These are phyloP conservation scores for Eustalomyia histrio DNA, from an alignment of 2,888 invertebrate genomes.

Conservation along the genomic window DNA sequence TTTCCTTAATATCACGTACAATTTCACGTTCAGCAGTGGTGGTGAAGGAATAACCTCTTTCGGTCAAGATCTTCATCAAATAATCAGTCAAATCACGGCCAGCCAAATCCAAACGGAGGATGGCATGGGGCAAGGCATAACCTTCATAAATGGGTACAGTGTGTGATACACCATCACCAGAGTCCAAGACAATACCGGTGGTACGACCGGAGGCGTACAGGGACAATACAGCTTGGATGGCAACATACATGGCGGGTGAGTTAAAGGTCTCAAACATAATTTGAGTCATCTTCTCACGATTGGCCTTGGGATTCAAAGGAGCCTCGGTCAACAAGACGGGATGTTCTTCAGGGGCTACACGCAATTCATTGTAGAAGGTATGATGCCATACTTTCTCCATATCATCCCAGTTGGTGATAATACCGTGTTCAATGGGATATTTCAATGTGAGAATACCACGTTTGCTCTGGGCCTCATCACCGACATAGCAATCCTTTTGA, in stretches of 20 bases:
- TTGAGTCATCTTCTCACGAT: slow-evolving; percentile 95
- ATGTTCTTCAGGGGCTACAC: slow-evolving; percentile 96
- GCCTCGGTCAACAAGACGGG: slow-evolving; percentile 93
- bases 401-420: slow-evolving; percentile 99
- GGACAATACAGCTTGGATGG: slow-evolving; percentile 95
- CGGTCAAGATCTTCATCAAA: slow-evolving; percentile 96
- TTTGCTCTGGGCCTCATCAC: slow-evolving; percentile 98
- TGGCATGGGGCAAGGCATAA: slow-evolving; percentile 95
- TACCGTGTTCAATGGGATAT: slow-evolving; percentile 98
- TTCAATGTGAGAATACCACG: slow-evolving; percentile 97
- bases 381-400: slow-evolving; percentile 99
- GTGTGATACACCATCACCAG: slow-evolving; percentile 97
- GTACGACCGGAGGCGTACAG: slow-evolving; percentile 97
- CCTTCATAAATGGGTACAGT: slow-evolving; percentile 97
- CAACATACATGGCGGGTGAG: slow-evolving; percentile 96
- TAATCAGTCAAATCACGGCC: slow-evolving; percentile 96
- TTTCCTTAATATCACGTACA: slow-evolving; percentile 97
- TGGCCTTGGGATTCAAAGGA: slow-evolving; percentile 93
- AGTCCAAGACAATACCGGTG: slow-evolving; percentile 97
- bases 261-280: slow-evolving; percentile 97
- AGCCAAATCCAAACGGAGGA: slow-evolving; percentile 94
- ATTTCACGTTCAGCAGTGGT: slow-evolving; percentile 96
- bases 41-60: slow-evolving; percentile 94
- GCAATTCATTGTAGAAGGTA: slow-evolving; percentile 98
- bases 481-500: slow-evolving; percentile 97